These are phyloP conservation scores for Dipodomys ordii DNA, from an alignment of 2,113 vertebrate species.

Conservation along the genomic window DNA sequence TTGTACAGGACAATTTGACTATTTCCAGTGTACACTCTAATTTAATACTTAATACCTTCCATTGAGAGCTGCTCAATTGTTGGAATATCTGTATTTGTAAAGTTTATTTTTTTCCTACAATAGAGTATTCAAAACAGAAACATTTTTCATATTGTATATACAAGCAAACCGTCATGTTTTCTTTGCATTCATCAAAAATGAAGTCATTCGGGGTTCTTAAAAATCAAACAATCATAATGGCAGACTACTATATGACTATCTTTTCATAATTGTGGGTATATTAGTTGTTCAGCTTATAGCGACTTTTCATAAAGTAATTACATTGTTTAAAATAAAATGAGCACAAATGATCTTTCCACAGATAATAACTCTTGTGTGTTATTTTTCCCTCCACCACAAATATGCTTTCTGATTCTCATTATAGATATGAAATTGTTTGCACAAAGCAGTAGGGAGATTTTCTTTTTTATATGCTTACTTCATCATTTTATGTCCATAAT, in stretches of 20 bases:
- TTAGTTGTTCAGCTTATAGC: constrained; percentile 84
- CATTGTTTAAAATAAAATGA: constrained; percentile 82
- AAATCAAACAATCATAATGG: constrained; percentile 84
- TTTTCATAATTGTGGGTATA: constrained; percentile 81
- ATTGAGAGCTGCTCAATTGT: constrained; percentile 64
- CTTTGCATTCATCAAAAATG: constrained; percentile 77
- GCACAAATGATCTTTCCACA: constrained; percentile 79
- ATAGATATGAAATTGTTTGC: constrained; percentile 83
- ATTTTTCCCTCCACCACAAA: constrained; percentile 59
- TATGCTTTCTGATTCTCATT: constrained; percentile 86
- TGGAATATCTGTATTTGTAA: constrained; percentile 81
- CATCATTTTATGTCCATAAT: constrained; percentile 59
- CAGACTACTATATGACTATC: constrained; percentile 78
- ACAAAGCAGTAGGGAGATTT: constrained; percentile 62
- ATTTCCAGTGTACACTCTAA: constrained; percentile 55
- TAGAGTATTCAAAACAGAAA: constrained; percentile 79
- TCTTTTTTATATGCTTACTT: constrained; percentile 71
- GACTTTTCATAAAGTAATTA: constrained; percentile 83
- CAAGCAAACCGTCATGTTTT: constrained; percentile 76
- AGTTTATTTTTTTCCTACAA: constrained; percentile 74
- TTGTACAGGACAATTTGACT: not conserved
- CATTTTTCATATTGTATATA: constrained; percentile 78
- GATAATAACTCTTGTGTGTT: constrained; percentile 77
- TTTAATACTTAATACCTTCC: constrained; percentile 54
- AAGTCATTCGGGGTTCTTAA: constrained; percentile 83